Percentiles rank a stretch among this genome's conserved stretches.
Conservation (phyloP, 2,888 invertebrate genomes). For the Dynastes maya region DNA sequence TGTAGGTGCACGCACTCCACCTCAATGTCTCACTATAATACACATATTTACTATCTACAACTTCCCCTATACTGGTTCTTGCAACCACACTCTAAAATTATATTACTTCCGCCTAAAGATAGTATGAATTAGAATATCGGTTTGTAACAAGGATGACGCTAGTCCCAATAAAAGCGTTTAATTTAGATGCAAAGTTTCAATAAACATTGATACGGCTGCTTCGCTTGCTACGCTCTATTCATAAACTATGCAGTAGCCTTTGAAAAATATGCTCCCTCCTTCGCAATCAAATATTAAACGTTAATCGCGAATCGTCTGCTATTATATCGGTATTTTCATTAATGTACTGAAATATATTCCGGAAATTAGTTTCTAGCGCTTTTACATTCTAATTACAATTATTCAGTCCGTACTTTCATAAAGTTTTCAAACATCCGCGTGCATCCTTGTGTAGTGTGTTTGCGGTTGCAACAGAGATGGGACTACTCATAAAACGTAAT, state of each 20-base stretch:
- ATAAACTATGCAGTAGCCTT: background rate
- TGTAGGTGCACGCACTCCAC: no score
- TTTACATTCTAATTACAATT: constrained; percentile 23
- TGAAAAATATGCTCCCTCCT: background rate
- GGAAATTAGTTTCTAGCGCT: constrained; percentile 22
- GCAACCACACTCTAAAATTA: no score
- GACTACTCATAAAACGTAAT: background rate
- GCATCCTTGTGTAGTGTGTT: background rate
- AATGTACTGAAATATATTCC: constrained; percentile 26
- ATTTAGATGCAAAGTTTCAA: constrained; percentile 34
- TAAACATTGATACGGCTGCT: constrained; percentile 21
- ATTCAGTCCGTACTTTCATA: constrained; percentile 26
- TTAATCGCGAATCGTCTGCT: constrained; percentile 17
- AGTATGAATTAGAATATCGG: background rate
- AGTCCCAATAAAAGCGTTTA: background rate
- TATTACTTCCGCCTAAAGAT: no score
- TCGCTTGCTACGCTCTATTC: background rate
- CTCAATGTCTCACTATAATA: no score
- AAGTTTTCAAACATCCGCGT: constrained; percentile 13
- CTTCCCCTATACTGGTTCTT: no score
- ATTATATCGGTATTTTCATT: constrained; percentile 33
- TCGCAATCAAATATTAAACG: constrained; percentile 3
- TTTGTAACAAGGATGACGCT: background rate
- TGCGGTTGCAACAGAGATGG: background rate
- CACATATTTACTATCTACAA: no score